Evolutionary conservation across 2,113 vertebrate species (phyloP).

Genomic region (Condylura cristata): DNA sequence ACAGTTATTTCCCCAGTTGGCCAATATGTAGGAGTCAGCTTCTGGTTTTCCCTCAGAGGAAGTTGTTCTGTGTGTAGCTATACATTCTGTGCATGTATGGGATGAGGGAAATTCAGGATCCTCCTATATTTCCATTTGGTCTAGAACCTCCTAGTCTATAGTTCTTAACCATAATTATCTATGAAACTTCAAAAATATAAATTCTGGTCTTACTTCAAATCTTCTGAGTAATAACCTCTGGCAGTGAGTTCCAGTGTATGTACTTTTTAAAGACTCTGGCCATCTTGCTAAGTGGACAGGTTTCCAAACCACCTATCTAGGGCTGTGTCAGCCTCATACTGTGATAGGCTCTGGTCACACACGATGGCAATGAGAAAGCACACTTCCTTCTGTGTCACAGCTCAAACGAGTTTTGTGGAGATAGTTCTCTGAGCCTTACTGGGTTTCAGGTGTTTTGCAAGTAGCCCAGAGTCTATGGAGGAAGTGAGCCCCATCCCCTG

Average conservation of each 20-base stretch:
- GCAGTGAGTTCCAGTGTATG: background rate
- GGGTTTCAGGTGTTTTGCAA: background rate
- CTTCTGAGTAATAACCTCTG: background rate
- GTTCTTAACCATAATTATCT: background rate
- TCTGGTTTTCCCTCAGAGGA: background rate
- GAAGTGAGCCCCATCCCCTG: background rate
- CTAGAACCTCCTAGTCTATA: background rate
- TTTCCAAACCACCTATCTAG: background rate
- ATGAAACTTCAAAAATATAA: background rate
- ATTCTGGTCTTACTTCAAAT: background rate
- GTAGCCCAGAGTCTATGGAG: background rate
- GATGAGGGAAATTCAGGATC: background rate
- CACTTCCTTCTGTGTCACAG: background rate
- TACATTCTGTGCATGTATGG: background rate
- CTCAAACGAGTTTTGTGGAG: background rate
- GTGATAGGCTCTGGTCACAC: background rate
- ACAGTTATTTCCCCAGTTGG: background rate
- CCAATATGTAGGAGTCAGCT: background rate
- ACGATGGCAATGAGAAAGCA: background rate
- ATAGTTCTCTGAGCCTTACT: background rate
- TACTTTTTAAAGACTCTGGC: background rate
- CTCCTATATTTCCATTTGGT: background rate
- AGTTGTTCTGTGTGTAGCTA: background rate
- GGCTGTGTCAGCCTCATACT: background rate
- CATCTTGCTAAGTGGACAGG: background rate